Evolutionary conservation across 1,140 invertebrate genomes (phyloP).

Genomic region (Ephestia elutella): DNA sequence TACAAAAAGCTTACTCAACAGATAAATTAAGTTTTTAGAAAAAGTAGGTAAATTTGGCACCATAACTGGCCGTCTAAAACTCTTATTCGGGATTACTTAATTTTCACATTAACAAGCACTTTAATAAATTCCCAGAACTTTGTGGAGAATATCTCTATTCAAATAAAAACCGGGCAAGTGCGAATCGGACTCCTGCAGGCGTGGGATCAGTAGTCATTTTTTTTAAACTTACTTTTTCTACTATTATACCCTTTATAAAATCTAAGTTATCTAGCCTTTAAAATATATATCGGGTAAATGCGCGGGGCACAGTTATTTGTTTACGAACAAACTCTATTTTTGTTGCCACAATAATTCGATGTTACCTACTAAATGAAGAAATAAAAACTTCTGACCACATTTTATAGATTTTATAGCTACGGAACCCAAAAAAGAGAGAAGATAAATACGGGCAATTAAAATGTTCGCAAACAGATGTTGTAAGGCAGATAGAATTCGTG

Average conservation of each 20-base stretch:
- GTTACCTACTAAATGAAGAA: too few species aligned
- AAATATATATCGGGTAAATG: too few species aligned
- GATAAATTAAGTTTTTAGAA: constrained; percentile 1
- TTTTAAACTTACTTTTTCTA: not conserved
- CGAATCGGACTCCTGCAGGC: too few species aligned
- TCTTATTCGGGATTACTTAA: constrained; percentile 11
- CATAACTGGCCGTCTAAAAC: not conserved
- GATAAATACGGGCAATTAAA: not conserved
- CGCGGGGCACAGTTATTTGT: too few species aligned
- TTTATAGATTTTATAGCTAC: too few species aligned
- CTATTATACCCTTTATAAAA: too few species aligned
- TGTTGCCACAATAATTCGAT: too few species aligned
- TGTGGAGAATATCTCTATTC: constrained; percentile 4
- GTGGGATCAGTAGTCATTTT: too few species aligned
- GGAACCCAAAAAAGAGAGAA: not conserved
- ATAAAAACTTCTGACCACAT: too few species aligned
- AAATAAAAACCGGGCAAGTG: too few species aligned
- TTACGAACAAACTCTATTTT: too few species aligned
- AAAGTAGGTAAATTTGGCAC: not conserved
- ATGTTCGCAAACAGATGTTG: constrained; percentile 5
- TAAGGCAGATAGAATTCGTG: constrained; percentile 2
- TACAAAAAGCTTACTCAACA: not conserved
- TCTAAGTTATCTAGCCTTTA: too few species aligned
- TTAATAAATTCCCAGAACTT: constrained; percentile 4
- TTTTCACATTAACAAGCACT: constrained; percentile 8